A percentile compares a stretch with the other conserved stretches of the same genome.
Conservation (phyloP, 2,797 vertebrate genomes). For the Pristis pectinata region DNA sequence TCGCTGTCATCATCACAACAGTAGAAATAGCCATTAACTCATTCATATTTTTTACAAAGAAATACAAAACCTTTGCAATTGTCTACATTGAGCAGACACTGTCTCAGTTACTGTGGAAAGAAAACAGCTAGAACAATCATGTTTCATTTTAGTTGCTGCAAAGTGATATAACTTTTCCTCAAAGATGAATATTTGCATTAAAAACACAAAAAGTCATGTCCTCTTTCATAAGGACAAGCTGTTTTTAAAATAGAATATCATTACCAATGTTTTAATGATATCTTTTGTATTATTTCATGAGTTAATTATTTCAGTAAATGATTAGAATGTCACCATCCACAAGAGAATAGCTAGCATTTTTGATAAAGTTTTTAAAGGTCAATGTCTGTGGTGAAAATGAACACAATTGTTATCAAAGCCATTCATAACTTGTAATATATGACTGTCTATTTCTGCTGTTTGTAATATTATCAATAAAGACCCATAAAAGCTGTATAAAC, state of each 20-base stretch:
- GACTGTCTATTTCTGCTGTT: neutral
- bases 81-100: neutral
- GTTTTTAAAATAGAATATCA: neutral
- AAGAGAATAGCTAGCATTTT: neutral
- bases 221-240: neutral
- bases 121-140: neutral
- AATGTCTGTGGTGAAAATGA: neutral
- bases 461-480: neutral
- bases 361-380: neutral
- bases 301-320: neutral
- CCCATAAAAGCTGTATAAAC: neutral
- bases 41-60: neutral
- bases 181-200: neutral
- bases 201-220: neutral
- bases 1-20: neutral
- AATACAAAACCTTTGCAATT: neutral
- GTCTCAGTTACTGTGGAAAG: neutral
- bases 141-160: neutral
- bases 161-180: neutral
- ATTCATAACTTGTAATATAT: neutral
- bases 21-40: neutral
- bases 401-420: neutral
- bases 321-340: neutral
- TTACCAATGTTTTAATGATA: neutral
- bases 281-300: neutral